These are phyloP conservation scores for Sandelia bainsii DNA, from an alignment of 2,797 vertebrate species.

Conservation along the genomic window DNA sequence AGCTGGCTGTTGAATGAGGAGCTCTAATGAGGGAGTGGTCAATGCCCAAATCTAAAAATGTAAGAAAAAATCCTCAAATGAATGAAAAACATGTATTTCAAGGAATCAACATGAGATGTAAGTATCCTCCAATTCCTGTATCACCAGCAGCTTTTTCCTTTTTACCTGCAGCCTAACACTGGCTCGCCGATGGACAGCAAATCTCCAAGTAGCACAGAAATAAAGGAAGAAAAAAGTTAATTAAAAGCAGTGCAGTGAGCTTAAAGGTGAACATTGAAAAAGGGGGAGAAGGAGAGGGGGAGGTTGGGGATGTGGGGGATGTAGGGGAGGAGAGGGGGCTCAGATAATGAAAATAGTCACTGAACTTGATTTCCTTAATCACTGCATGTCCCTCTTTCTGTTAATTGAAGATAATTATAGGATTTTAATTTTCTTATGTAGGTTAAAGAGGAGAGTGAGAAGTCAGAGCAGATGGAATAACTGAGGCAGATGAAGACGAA, in stretches of 20 bases:
- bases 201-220: conserved; percentile 1
- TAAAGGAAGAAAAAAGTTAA: conserved; percentile 60
- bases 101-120: too few species aligned
- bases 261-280: conserved; percentile 85
- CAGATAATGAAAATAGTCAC: conserved; percentile 85
- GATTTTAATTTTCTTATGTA: conserved; percentile 89
- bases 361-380: conserved; percentile 88
- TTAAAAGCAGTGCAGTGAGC: conserved; percentile 65
- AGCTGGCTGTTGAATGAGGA: too few species aligned
- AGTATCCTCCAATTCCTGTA: too few species aligned
- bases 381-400: conserved; percentile 86
- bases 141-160: background rate
- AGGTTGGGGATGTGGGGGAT: conserved; percentile 14
- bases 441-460: conserved; percentile 84
- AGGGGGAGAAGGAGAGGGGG: conserved; percentile 22
- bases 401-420: conserved; percentile 91
- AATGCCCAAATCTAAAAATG: too few species aligned
- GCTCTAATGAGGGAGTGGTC: too few species aligned
- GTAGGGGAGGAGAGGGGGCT: conserved; percentile 10
- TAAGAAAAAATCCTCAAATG: too few species aligned
- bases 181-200: background rate
- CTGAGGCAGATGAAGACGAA: conserved; percentile 77
- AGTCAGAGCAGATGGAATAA: conserved; percentile 74
- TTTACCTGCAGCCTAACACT: background rate
- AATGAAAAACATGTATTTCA: too few species aligned